Base-by-base conservation (phyloP, 2,888 invertebrate species). In the Macaria notata region DNA sequence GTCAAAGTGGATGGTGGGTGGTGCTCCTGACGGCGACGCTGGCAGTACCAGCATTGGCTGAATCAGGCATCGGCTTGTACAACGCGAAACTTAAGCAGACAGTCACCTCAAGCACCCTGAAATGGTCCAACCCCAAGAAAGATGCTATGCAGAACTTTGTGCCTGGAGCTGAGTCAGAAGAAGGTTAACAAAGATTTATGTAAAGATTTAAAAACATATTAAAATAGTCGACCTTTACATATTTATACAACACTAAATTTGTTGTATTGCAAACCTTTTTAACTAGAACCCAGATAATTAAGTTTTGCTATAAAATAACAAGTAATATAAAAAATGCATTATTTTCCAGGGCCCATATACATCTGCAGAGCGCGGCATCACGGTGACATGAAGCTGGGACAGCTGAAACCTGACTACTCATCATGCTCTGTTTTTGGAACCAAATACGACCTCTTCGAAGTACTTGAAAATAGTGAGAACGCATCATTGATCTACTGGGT, bases 401-500 rank as follows among this genome's bases (percentile, higher is more conserved):
- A 93, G 68, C 90, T 95, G 62, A 87, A 93, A 63, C 92, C 93
- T 54, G 92, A 93, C 59, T 92, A 92, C 66, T 82, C 79, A 30
- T 92, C 92, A 7, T 96, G 96, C 76, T 92, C 94, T 39, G 94
- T 95, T 5, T 94, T 95, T 9, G 93, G 86, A 66, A 93, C 92
- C 33, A 92, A 93, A 69, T 93, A 93, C 73, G 86, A 87, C 49
- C 80, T 92, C 41, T 95, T 95, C 79, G 95, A 96, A 76, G 92
- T 96, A 31, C 88, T 97, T 49, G 93, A 96, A 77, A 97, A 96
- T 79, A 93, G 94, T 62, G 96, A 96, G 69, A 94, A 94, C 65
- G 94, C 96, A 58, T 96, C 95, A 1, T 92, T 95, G 56, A 91
- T 97, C 45, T 93, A 93, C 62, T 97, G 97, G 97, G 92, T 92